phyloP scores from a whole-genome alignment of 2,888 invertebrate genomes.

The Quadriops clusia region DNA sequence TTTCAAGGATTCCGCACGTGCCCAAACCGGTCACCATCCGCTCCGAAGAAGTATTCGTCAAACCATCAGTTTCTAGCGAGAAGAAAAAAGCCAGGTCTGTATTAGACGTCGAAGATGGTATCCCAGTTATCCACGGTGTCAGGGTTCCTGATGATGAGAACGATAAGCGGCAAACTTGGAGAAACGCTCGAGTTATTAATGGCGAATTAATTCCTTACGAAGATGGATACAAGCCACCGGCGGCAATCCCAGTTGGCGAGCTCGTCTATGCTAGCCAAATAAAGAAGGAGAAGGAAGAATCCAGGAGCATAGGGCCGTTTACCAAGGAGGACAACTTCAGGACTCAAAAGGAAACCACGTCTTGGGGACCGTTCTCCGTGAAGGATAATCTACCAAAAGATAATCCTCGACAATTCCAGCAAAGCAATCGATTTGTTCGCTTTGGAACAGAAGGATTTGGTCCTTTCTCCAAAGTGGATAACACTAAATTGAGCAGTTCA shows the following conservation, averaged over 20 bases:
- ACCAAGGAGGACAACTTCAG: constrained; percentile 49
- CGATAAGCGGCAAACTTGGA: constrained; percentile 67
- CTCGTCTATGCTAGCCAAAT: constrained; percentile 38
- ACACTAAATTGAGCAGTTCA: constrained; percentile 43
- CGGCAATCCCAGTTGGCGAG: constrained; percentile 47
- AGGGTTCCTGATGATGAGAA: constrained; percentile 76
- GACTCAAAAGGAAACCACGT: constrained; percentile 30
- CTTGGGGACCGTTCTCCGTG: constrained; percentile 47
- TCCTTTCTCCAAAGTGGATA: constrained; percentile 52
- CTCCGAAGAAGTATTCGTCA: constrained; percentile 49
- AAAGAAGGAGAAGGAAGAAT: constrained; percentile 7
- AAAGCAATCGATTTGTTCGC: constrained; percentile 19
- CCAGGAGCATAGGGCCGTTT: constrained; percentile 35
- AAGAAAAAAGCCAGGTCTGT: constrained; percentile 54
- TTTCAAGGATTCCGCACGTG: constrained; percentile 36
- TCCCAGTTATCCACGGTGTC: constrained; percentile 70
- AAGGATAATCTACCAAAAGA: constrained; percentile 38
- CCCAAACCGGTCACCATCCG: constrained; percentile 58
- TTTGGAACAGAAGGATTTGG: constrained; percentile 39
- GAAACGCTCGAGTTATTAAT: constrained; percentile 80
- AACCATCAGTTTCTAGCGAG: constrained; percentile 27
- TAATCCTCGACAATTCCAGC: constrained; percentile 15
- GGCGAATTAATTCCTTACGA: constrained; percentile 68
- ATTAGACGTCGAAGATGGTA: constrained; percentile 56
- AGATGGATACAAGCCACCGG: constrained; percentile 53